These are phyloP conservation scores for Benthosema pterotum DNA, from an alignment of 2,797 vertebrate species.

Conservation along the genomic window DNA sequence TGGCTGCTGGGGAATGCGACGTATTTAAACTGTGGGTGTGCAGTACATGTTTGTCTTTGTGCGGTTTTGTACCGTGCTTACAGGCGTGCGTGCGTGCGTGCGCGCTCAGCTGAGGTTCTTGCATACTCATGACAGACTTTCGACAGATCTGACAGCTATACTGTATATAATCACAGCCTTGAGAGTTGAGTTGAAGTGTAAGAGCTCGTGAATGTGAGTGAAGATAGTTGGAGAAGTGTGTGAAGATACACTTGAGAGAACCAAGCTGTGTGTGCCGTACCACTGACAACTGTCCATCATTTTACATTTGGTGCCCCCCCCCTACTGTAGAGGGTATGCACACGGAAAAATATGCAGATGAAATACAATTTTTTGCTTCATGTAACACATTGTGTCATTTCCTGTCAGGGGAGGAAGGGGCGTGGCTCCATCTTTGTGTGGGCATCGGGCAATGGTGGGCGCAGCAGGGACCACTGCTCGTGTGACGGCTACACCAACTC, in stretches of 20 bases:
- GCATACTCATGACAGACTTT: too few relatives aligned
- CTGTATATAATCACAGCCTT: slow-evolving; percentile 39
- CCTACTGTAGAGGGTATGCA: background rate
- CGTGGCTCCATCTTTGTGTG: slow-evolving; percentile 97
- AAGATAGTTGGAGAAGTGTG: slow-evolving; percentile 40
- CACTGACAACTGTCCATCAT: slow-evolving; percentile 36
- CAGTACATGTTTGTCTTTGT: too few relatives aligned
- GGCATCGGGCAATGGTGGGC: slow-evolving; percentile 96
- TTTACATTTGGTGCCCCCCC: too few relatives aligned
- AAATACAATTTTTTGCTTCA: background rate
- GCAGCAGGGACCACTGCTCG: slow-evolving; percentile 97
- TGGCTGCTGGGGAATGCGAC: too few relatives aligned
- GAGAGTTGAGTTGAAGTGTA: background rate
- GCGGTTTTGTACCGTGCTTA: too few relatives aligned
- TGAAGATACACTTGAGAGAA: slow-evolving; percentile 46
- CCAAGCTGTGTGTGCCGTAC: slow-evolving; percentile 43
- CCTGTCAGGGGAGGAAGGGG: slow-evolving; percentile 89
- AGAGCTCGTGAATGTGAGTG: slow-evolving; percentile 24
- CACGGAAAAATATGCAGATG: too few relatives aligned
- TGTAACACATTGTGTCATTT: slow-evolving; percentile 42
- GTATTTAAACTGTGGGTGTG: too few relatives aligned
- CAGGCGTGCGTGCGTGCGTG: too few relatives aligned
- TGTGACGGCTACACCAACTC: slow-evolving; percentile 98
- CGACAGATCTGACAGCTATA: too few relatives aligned
- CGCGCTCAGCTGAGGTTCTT: too few relatives aligned